Percentiles rank a stretch among this genome's conserved stretches.
Conservation (phyloP, 2,888 invertebrate species). For the Sesamia inferens region DNA sequence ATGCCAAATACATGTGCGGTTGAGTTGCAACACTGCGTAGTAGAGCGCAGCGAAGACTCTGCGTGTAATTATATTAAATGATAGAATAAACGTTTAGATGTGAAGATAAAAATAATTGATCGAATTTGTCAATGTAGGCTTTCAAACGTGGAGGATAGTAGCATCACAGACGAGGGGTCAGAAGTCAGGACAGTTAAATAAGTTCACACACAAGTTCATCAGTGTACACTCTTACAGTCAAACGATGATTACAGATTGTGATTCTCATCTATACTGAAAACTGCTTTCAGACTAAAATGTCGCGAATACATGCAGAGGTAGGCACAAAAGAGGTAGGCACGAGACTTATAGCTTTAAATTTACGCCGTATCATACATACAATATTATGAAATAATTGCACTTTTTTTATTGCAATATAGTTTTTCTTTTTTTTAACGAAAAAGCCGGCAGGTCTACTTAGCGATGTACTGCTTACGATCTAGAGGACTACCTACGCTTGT, state of each 20-base stretch:
- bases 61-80: constrained; percentile 10
- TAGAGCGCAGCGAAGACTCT: not conserved
- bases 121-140: constrained; percentile 36
- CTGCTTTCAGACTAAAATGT: constrained; percentile 61
- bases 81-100: constrained; percentile 9
- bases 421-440: constrained; percentile 19
- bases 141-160: not conserved
- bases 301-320: constrained; percentile 44
- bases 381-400: constrained; percentile 52
- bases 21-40: constrained; percentile 13
- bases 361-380: constrained; percentile 44
- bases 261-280: constrained; percentile 23
- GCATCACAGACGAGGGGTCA: constrained; percentile 1
- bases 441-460: constrained; percentile 42
- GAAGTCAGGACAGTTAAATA: constrained; percentile 10
- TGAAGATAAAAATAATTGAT: constrained; percentile 23
- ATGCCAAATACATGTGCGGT: constrained; percentile 4
- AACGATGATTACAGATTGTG: constrained; percentile 18
- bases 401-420: constrained; percentile 46
- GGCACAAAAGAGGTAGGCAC: constrained; percentile 58
- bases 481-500: too few relatives aligned
- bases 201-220: constrained; percentile 21
- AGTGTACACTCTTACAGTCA: constrained; percentile 30
- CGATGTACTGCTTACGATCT: constrained; percentile 29
- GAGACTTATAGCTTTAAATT: constrained; percentile 45